Evolutionary conservation across 64 coral and sea anemone genomes (phyloP).

Genomic region (Dendronephthya gigantea): DNA sequence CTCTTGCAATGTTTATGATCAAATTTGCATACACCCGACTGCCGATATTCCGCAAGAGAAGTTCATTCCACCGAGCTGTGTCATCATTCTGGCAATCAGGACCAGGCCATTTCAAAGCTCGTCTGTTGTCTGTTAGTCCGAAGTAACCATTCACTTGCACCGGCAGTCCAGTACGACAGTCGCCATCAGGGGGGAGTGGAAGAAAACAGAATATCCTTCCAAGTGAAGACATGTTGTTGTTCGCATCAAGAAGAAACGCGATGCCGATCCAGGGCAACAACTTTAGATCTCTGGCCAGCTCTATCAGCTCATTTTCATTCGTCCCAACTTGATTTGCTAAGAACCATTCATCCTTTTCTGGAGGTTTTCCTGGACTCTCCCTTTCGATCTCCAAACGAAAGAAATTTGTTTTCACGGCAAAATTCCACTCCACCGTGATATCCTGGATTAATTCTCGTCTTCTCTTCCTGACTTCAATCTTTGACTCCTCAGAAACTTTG

Average conservation of each 20-base stretch:
- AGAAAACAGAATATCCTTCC: conserved; percentile 61
- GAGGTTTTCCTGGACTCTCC: not conserved
- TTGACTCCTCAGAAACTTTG: conserved; percentile 1
- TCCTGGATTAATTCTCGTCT: conserved; percentile 33
- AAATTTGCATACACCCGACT: conserved; percentile 45
- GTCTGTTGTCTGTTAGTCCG: conserved; percentile 70
- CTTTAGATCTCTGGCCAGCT: not conserved
- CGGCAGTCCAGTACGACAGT: conserved; percentile 64
- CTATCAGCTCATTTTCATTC: not conserved
- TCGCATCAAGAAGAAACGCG: not conserved
- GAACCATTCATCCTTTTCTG: not conserved
- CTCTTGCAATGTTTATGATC: conserved; percentile 29
- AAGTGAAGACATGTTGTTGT: not conserved
- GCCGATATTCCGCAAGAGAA: conserved; percentile 42
- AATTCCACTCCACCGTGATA: conserved; percentile 1
- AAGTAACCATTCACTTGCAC: conserved; percentile 89
- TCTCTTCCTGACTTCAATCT: conserved; percentile 18
- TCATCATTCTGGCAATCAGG: conserved; percentile 71
- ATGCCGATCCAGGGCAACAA: conserved; percentile 2
- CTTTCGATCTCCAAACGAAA: not conserved
- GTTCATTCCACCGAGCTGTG: conserved; percentile 69
- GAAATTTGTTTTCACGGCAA: not conserved
- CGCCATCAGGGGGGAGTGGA: conserved; percentile 62
- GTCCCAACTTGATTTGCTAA: not conserved
- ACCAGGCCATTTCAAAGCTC: conserved; percentile 69